A percentile compares a stretch with the other conserved stretches of the same genome.
Evolutionary conservation across 2,888 invertebrate genomes (phyloP).

Genomic region (Baronia brevicornis): DNA sequence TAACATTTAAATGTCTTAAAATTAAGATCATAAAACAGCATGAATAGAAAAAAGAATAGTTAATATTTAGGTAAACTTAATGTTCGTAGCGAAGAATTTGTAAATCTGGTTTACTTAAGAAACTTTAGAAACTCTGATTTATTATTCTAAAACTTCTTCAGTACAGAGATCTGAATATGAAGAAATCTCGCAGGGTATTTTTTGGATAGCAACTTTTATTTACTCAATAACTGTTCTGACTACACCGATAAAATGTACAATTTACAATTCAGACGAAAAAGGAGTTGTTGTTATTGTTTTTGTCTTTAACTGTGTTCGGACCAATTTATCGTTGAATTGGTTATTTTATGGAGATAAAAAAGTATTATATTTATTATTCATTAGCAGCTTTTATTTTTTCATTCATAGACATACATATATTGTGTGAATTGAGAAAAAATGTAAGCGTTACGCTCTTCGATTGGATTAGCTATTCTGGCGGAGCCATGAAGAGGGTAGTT

Average conservation of each 20-base stretch:
- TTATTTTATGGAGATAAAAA: too few species aligned
- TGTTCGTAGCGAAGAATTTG: constrained; percentile 11
- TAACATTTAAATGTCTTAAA: too few species aligned
- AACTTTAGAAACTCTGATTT: constrained; percentile 11
- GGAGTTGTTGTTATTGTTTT: background rate
- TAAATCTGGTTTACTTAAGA: constrained; percentile 13
- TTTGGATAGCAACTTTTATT: constrained; percentile 12
- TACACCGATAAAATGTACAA: constrained; percentile 5
- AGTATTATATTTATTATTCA: too few species aligned
- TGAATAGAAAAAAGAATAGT: constrained; percentile 5
- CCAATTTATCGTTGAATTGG: too few species aligned
- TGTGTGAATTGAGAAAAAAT: too few species aligned
- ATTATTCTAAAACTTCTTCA: constrained; percentile 12
- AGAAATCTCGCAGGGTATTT: constrained; percentile 8
- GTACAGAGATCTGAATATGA: constrained; percentile 8
- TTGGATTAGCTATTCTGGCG: too few species aligned
- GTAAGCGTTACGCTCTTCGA: too few species aligned
- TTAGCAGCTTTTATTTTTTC: too few species aligned
- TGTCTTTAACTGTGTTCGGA: background rate
- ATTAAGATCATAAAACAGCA: too few species aligned
- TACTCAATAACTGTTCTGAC: constrained; percentile 9
- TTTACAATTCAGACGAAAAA: constrained; percentile 4
- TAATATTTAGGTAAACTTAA: constrained; percentile 7
- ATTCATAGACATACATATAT: too few species aligned
- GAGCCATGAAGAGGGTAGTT: too few species aligned